Evolutionary conservation across 1,140 invertebrate species (phyloP).

Genomic region (Halyomorpha halys): DNA sequence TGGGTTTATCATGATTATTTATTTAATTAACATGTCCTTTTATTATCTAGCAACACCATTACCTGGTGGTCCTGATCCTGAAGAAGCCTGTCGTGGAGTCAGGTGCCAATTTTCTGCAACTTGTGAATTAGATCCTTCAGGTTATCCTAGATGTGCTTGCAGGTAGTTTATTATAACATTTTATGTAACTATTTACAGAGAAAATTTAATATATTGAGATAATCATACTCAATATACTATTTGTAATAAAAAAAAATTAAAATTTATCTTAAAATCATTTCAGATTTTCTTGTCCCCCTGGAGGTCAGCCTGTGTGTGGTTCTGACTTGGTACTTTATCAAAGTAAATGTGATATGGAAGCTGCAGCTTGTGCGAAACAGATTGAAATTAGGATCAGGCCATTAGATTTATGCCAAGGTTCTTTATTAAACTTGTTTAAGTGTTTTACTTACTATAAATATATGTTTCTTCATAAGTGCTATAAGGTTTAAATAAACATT

Average conservation of each 20-base stretch:
- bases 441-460: too few species aligned
- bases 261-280: constrained; percentile 33
- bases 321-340: constrained; percentile 70
- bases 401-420: constrained; percentile 72
- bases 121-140: constrained; percentile 64
- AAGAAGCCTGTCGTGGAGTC: constrained; percentile 64
- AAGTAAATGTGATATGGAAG: constrained; percentile 75
- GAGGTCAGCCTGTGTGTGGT: constrained; percentile 56
- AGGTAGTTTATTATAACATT: not conserved
- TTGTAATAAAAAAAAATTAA: not conserved
- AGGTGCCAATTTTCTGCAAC: constrained; percentile 74
- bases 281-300: constrained; percentile 38
- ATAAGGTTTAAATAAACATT: too few species aligned
- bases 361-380: constrained; percentile 73
- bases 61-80: constrained; percentile 26
- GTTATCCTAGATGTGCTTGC: constrained; percentile 65
- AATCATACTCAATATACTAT: too few species aligned
- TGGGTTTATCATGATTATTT: too few species aligned
- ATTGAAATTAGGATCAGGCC: constrained; percentile 66
- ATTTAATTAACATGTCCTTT: too few species aligned
- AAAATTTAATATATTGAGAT: too few species aligned
- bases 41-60: constrained; percentile 36
- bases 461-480: too few species aligned
- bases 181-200: too few species aligned
- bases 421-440: too few species aligned